These are phyloP conservation scores for Odontesthes bonariensis DNA, from an alignment of 2,113 vertebrate species.

Conservation along the genomic window DNA sequence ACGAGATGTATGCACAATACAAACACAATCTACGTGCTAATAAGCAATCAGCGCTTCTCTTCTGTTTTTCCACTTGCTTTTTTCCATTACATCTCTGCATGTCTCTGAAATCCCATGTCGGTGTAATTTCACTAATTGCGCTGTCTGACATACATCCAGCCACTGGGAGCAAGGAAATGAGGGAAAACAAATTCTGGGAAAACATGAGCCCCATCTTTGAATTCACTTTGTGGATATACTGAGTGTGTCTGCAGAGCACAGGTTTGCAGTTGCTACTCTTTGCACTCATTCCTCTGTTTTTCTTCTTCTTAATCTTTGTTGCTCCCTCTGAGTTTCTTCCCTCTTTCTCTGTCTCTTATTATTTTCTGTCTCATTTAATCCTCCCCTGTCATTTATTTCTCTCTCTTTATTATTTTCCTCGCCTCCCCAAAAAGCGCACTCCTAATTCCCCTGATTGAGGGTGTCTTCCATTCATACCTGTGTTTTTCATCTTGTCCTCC, in stretches of 20 bases:
- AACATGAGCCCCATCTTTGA: constrained; percentile 31
- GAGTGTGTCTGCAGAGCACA: background rate
- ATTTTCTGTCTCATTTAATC: constrained; percentile 44
- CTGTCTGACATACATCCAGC: constrained; percentile 65
- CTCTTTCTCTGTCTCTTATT: constrained; percentile 22
- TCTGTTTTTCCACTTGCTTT: constrained; percentile 5
- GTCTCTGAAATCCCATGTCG: constrained; percentile 58
- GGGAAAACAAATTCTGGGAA: constrained; percentile 60
- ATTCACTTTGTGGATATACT: constrained; percentile 14
- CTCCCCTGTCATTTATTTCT: constrained; percentile 17
- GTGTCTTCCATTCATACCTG: constrained; percentile 56
- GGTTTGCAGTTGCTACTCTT: constrained; percentile 14
- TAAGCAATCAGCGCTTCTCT: constrained; percentile 65
- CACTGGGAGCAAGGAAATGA: constrained; percentile 33
- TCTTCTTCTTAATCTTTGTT: constrained; percentile 35
- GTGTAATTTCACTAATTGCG: constrained; percentile 76
- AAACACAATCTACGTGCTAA: constrained; percentile 68
- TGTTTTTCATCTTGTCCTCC: constrained; percentile 73
- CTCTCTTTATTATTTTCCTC: constrained; percentile 11
- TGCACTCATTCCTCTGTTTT: constrained; percentile 18
- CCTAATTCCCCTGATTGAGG: constrained; percentile 34
- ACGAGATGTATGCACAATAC: constrained; percentile 40
- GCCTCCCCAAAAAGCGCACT: background rate
- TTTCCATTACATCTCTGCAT: constrained; percentile 49
- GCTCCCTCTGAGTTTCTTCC: constrained; percentile 24